Evolutionary conservation across 1,140 invertebrate species (phyloP), one percentile per base, ranked within the genome.

Genomic region (Mylabris phalerata): DNA sequence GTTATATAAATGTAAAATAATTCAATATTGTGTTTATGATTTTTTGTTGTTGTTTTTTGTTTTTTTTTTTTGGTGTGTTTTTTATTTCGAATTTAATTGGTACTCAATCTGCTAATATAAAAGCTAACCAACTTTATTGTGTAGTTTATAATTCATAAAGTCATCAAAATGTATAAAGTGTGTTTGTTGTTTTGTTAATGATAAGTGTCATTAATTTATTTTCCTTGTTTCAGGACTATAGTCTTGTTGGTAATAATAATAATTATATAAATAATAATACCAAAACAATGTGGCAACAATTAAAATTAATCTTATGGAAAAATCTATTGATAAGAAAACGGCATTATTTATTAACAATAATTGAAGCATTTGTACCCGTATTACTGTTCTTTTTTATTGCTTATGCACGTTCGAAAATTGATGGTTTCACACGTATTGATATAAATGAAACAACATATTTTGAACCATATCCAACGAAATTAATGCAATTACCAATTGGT

Each of bases 241-340:
- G 4, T 32, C 7, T 5, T 32, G 7, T 32, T 32, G 7, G 7
- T 32, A 32, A 32, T 32, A 32, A 32, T 32, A 4, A 7, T 32
- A 32, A 7, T 32, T 4, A 7, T 32, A 7, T 5, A 32, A 32
- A 32, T 32, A 32, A 32, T 32, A 32, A 32, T 32, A 32, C 4
- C 32, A 32, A 32, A 32, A 19, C 19, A 19, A 54, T 54, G 51
- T 54, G 19, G 13, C 41, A 25, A 45, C 59, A 65, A 43, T 48
- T 68, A 2, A 64, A 60, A 45, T 64, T 75, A 26, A 62, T 76
- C 9, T 38, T 77, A 27, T 77, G 75, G 75, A 78, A 78, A 59
- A 77, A 76, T 59, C 62, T 67, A 7, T 44, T 73, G 11, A 71
- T 78, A 5, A 57, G 76, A 39, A 69, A 65, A 57, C 57, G 72